Evolutionary conservation across 2,113 vertebrate species (phyloP), one percentile per base, ranked within the genome.

Genomic region (Crotalus horridus): DNA sequence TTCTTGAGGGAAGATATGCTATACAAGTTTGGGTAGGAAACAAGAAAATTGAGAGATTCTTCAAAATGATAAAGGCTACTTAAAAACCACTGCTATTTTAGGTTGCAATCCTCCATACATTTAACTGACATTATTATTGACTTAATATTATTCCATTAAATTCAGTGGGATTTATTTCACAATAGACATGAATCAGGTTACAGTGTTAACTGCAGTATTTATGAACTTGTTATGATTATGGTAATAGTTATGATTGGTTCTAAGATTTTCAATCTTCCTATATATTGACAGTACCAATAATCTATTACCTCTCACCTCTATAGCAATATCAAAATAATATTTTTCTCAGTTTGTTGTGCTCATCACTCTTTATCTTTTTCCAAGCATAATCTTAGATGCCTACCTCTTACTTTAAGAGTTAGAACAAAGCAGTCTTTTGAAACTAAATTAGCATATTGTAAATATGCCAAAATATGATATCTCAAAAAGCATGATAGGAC

Each of bases 1-100:
- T 93, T 94, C 56, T 58, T 56, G 85, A 21, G 15, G 93, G 88
- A 86, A 91, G 53, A 10, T 94, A 20, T 8, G 4, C 85, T 56
- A 74, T 11, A 86, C 54, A 89, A 94, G 20, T 90, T 92, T 94
- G 93, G 48, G 43, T 93, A 87, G 20, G 15, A 95, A 88, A 89
- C 53, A 89, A 85, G 12, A 81, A 90, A 90, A 81, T 48, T 81
- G 51, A 53, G 51, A 90, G 61, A 39, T 24, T 29, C n/a, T 54
- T 69, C 29, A 56, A 6, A 33, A 93, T 92, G 33, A 89, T 90
- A 59, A 89, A 33, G 89, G 11, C 85, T 74, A 11, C n/a, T 85
- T 61, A 64, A 81, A 85, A 93, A 23, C 58, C 33, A 87, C 21
- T 46, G 26, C n/a, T 92, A 59, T 39, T 81, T 13, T 43, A n/a